phyloP scores from a whole-genome alignment of 2,113 vertebrate species.

The Gymnarchus niloticus region DNA sequence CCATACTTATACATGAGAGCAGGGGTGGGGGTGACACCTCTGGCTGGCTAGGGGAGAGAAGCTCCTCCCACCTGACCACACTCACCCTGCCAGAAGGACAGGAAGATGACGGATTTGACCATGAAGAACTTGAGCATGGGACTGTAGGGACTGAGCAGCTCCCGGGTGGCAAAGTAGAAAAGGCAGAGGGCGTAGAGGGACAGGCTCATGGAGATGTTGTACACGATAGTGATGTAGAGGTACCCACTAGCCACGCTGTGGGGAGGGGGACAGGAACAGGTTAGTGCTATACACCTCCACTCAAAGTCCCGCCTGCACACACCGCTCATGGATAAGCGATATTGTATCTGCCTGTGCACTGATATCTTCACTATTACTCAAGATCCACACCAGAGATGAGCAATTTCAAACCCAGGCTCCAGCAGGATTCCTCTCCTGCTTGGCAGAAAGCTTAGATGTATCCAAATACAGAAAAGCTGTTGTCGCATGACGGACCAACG shows the following conservation, averaged over 20 bases:
- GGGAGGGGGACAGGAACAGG: not conserved
- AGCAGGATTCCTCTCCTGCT: not conserved
- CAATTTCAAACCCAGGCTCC: not conserved
- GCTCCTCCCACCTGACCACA: not conserved
- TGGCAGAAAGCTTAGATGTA: not conserved
- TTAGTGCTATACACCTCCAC: not conserved
- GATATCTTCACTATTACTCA: not conserved
- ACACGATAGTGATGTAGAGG: constrained; percentile 90
- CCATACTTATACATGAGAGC: too few species aligned
- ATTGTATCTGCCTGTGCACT: not conserved
- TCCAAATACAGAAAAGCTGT: not conserved
- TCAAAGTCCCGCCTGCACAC: not conserved
- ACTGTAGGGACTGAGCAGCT: constrained; percentile 87
- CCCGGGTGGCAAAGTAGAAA: constrained; percentile 86
- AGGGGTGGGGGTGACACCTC: too few species aligned
- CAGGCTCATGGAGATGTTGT: constrained; percentile 94
- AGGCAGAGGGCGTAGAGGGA: constrained; percentile 94
- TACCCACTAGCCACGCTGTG: constrained; percentile 85
- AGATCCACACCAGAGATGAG: not conserved
- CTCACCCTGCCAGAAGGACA: constrained; percentile 97
- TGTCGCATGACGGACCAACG: not conserved
- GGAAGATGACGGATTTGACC: constrained; percentile 97
- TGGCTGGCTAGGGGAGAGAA: not conserved
- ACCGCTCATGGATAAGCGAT: not conserved
- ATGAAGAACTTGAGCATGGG: constrained; percentile 96